A percentile compares a stretch with the other conserved stretches of the same genome.
phyloP scores from a whole-genome alignment of 1,140 invertebrate species.

The Schlechtendalia chinensis region DNA sequence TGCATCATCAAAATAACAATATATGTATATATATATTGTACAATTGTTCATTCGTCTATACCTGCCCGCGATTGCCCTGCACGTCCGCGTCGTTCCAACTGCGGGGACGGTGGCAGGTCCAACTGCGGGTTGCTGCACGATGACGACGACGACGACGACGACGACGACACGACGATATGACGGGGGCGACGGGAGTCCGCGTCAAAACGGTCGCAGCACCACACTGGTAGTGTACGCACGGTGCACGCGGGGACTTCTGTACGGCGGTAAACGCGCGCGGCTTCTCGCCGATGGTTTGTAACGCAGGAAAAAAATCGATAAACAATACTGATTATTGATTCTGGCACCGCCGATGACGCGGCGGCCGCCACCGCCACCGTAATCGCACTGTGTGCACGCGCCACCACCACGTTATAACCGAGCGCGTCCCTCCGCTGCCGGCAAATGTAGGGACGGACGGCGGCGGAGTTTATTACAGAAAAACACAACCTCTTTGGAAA shows the following conservation, averaged over 20 bases:
- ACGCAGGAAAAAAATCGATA: constrained; percentile 49
- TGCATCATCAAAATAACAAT: not conserved
- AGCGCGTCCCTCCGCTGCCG: not conserved
- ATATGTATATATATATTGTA: not conserved
- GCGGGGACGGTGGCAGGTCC: not conserved
- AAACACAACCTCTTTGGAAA: constrained; percentile 37
- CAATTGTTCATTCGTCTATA: not conserved
- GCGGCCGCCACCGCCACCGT: constrained; percentile 25
- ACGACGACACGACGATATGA: not conserved
- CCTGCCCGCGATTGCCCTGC: not conserved
- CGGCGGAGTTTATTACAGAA: constrained; percentile 8
- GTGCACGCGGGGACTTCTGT: not conserved
- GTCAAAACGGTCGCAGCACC: not conserved
- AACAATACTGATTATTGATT: constrained; percentile 50
- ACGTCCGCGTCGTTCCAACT: constrained; percentile 1
- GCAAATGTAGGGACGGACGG: not conserved
- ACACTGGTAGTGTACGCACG: not conserved
- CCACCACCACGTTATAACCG: constrained; percentile 13
- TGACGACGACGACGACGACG: not conserved
- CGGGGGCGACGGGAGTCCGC: not conserved
- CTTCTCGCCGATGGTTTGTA: constrained; percentile 32
- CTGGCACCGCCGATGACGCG: constrained; percentile 48
- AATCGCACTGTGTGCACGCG: constrained; percentile 19
- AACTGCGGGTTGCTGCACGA: not conserved
- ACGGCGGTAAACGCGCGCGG: constrained; percentile 25